Evolutionary conservation across 2,113 vertebrate genomes (phyloP), one percentile per base, ranked within the genome.

Genomic region (Felis chaus): DNA sequence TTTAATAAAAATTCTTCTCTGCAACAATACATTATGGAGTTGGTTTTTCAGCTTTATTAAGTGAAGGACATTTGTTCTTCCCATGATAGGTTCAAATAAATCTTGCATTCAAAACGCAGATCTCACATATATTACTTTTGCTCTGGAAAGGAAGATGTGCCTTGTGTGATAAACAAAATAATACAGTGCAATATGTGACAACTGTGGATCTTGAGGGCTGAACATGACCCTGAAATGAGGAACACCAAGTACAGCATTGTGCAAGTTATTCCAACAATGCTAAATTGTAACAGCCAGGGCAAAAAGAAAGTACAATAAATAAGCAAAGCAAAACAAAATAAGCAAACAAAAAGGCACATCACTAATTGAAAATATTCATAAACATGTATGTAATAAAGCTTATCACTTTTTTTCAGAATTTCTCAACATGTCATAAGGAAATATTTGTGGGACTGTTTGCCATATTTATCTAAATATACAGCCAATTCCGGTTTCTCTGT

Each of bases 1-100:
- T 94, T 95, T 74, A 95, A 97, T 95, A 95, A 76, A 97, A 94
- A 85, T 91, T 94, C 41, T 94, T 91, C 93, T 86, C 71, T 53
- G 48, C 93, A 96, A 91, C 81, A 95, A 92, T 91, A 69, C 53
- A 69, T 86, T 94, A 39, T 65, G 48, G 73, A 50, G 50, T 73
- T 95, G 57, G 27, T 23, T 71, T 97, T 98, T 93, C 85, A 95
- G 10, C 27, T 93, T 84, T 79, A 89, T n/a, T 92, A 74, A 86
- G 12, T 63, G 39, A 86, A 93, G 74, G 66, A 85, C 39, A 50
- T 85, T 86, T 55, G 36, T 76, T 91, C 66, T 95, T 96, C 61
- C 74, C 36, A 4, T 80, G 86, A 53, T 50, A 89, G 7, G 45
- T 92, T 89, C 92, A 97, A 91, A 92, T 94, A 93, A 97, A 91